These are phyloP conservation scores for Antrozous pallidus DNA, from an alignment of 2,797 vertebrate species.

Conservation along the genomic window DNA sequence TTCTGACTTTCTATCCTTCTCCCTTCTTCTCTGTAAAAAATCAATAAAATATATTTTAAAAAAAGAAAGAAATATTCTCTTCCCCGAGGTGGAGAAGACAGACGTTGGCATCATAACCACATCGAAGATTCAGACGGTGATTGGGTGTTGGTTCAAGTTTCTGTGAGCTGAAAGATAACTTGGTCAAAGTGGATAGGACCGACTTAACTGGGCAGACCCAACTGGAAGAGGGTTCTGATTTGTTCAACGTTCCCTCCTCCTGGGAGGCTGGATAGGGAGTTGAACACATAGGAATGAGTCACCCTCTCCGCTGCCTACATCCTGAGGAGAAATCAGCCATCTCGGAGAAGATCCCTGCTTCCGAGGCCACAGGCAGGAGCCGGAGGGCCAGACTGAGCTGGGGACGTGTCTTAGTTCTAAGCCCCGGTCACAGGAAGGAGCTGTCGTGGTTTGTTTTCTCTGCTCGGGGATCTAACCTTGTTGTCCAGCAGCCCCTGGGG, in stretches of 20 bases:
- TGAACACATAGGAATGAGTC: neutral
- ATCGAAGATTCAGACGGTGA: neutral
- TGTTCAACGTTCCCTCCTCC: neutral
- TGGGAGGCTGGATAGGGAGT: neutral
- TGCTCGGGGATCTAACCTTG: neutral
- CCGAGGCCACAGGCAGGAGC: neutral
- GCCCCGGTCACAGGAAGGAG: neutral
- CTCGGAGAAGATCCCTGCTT: neutral
- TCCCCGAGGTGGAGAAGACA: neutral
- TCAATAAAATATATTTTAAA: too few species aligned
- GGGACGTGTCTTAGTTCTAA: neutral
- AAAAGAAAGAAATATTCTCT: too few species aligned
- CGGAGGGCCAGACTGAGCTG: neutral
- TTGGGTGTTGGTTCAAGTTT: neutral
- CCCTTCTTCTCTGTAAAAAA: too few species aligned
- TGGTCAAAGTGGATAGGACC: neutral
- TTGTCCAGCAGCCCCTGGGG: neutral
- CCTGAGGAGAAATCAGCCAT: neutral
- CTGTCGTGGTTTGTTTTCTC: neutral
- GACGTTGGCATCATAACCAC: neutral
- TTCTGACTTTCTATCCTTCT: too few species aligned
- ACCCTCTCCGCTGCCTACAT: neutral
- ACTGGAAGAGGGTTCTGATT: neutral
- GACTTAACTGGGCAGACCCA: neutral
- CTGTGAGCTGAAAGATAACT: neutral